phyloP scores from a whole-genome alignment of 2,888 invertebrate species.

The Diarsia dahlii region DNA sequence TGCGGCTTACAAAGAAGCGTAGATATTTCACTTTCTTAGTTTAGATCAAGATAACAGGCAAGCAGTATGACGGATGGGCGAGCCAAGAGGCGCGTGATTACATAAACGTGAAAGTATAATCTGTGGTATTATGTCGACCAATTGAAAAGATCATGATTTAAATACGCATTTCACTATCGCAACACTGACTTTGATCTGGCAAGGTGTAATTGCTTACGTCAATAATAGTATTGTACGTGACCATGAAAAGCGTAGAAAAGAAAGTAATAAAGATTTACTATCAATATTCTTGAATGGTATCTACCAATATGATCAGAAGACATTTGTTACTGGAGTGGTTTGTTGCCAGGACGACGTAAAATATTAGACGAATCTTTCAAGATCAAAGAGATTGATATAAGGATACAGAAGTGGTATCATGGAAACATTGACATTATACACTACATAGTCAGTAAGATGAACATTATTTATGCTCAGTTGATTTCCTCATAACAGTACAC shows the following conservation, averaged over 20 bases:
- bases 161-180: slow-evolving; percentile 72
- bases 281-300: slow-evolving; percentile 20
- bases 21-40: slow-evolving; percentile 83
- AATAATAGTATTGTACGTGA: slow-evolving; percentile 58
- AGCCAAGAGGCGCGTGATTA: slow-evolving; percentile 82
- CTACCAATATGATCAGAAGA: slow-evolving; percentile 26
- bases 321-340: slow-evolving; percentile 26
- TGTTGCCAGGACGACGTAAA: slow-evolving; percentile 11
- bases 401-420: slow-evolving; percentile 21
- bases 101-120: slow-evolving; percentile 87
- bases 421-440: slow-evolving; percentile 47
- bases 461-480: slow-evolving; percentile 66
- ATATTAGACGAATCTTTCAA: slow-evolving; percentile 14
- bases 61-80: slow-evolving; percentile 83
- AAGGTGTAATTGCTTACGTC: slow-evolving; percentile 61
- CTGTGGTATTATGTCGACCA: slow-evolving; percentile 82
- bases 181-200: slow-evolving; percentile 69
- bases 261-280: slow-evolving; percentile 30
- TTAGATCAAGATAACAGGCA: slow-evolving; percentile 83
- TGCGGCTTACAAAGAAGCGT: slow-evolving; percentile 77
- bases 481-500: slow-evolving; percentile 63
- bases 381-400: slow-evolving; percentile 30
- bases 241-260: slow-evolving; percentile 53
- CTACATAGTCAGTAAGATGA: slow-evolving; percentile 43
- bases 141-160: slow-evolving; percentile 80